These are phyloP conservation scores for Eupristina koningsbergeri DNA, from an alignment of 1,140 invertebrate species.

Conservation along the genomic window DNA sequence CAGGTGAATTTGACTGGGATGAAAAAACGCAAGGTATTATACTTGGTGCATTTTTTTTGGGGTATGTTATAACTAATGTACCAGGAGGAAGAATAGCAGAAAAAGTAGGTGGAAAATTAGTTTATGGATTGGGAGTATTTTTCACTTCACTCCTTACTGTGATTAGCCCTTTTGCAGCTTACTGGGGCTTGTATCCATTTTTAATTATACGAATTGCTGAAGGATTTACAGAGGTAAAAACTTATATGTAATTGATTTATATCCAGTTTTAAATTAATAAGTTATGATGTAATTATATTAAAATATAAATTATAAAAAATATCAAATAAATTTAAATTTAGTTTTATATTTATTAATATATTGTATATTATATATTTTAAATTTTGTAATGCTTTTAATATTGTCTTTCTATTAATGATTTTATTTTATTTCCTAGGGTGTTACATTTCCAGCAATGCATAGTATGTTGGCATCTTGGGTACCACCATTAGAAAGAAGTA, in stretches of 20 bases:
- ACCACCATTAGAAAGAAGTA: conserved; percentile 84
- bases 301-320: too few relatives aligned
- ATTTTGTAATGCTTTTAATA: too few relatives aligned
- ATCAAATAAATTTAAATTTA: too few relatives aligned
- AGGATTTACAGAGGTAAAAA: conserved; percentile 87
- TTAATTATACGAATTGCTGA: conserved; percentile 85
- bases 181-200: conserved; percentile 80
- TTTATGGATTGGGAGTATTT: conserved; percentile 85
- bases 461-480: conserved; percentile 88
- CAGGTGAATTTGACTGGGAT: conserved; percentile 85
- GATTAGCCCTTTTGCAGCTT: conserved; percentile 82
- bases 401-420: too few relatives aligned
- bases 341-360: too few relatives aligned
- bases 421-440: conserved; percentile 74
- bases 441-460: conserved; percentile 88
- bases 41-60: conserved; percentile 89
- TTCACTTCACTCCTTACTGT: conserved; percentile 85
- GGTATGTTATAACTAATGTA: conserved; percentile 89
- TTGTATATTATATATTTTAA: too few relatives aligned
- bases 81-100: conserved; percentile 88
- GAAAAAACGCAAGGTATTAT: conserved; percentile 85
- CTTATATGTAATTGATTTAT: too few relatives aligned
- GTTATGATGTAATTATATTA: too few relatives aligned
- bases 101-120: conserved; percentile 84
- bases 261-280: too few relatives aligned